Conservation (phyloP, 2,888 invertebrate genomes). For the Chloroclystis v-ata region DNA sequence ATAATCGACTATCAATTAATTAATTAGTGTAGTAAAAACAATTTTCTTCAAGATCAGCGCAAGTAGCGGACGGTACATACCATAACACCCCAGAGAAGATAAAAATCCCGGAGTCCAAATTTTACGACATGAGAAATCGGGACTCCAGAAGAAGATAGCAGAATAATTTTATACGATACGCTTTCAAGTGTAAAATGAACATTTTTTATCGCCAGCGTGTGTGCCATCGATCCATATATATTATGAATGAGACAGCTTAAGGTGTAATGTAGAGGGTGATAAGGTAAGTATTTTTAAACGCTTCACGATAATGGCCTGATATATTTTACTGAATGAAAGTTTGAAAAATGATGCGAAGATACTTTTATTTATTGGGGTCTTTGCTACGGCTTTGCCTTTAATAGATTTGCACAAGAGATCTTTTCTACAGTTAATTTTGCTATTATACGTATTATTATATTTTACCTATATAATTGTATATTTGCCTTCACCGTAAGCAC, state of each 20-base stretch:
- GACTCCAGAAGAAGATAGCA: constrained; percentile 47
- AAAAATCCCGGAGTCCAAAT: constrained; percentile 53
- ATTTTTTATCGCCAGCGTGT: constrained; percentile 43
- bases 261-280: constrained; percentile 13
- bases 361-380: constrained; percentile 1
- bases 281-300: constrained; percentile 17
- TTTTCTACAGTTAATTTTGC: too few relatives aligned
- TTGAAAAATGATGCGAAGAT: constrained; percentile 14
- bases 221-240: constrained; percentile 41
- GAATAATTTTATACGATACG: constrained; percentile 52
- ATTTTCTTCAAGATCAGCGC: too few relatives aligned
- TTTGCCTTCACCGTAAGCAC: too few relatives aligned
- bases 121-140: constrained; percentile 57
- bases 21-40: too few relatives aligned
- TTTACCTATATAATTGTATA: too few relatives aligned
- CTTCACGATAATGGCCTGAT: constrained; percentile 5
- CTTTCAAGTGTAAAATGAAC: constrained; percentile 49
- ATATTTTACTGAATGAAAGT: background rate
- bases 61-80: constrained; percentile 37
- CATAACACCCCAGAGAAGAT: constrained; percentile 44
- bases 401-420: too few relatives aligned
- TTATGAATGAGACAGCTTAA: constrained; percentile 32
- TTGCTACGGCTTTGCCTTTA: too few relatives aligned
- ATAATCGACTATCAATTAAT: too few relatives aligned
- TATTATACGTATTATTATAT: too few relatives aligned